A percentile compares a stretch with the other conserved stretches of the same genome.
phyloP scores from a whole-genome alignment of 2,888 invertebrate species.

The Erebia ligea region DNA sequence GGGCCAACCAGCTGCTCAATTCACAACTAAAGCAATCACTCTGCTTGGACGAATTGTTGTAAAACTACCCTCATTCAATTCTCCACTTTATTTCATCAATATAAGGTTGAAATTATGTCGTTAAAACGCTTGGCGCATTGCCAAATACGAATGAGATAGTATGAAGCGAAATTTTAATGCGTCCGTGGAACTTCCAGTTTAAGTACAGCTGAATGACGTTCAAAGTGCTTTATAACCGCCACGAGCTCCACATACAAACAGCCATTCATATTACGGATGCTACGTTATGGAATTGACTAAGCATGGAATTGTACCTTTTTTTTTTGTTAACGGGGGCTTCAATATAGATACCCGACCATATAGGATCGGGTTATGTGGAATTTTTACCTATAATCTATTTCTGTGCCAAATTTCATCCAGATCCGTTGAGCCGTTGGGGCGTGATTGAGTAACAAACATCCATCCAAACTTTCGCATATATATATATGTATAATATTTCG shows the following conservation, averaged over 20 bases:
- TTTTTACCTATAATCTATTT: too few relatives aligned
- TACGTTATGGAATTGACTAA: neutral
- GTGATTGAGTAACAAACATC: too few relatives aligned
- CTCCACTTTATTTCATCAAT: neutral
- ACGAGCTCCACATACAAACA: neutral
- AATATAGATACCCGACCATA: too few relatives aligned
- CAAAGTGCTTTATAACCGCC: neutral
- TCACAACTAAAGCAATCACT: constrained; percentile 35
- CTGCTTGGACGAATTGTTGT: constrained; percentile 25
- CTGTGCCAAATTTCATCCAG: too few relatives aligned
- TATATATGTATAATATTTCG: too few relatives aligned
- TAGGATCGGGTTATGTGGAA: too few relatives aligned
- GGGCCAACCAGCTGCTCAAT: constrained; percentile 35
- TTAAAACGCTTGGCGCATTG: constrained; percentile 14
- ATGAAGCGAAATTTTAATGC: constrained; percentile 34
- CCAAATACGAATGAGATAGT: constrained; percentile 33
- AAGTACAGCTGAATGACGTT: constrained; percentile 3
- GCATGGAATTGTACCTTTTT: too few relatives aligned
- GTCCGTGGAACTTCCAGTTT: constrained; percentile 24
- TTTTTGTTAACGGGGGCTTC: too few relatives aligned
- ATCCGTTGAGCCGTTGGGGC: too few relatives aligned
- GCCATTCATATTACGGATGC: neutral
- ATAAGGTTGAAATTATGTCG: neutral
- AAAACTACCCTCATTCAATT: neutral
- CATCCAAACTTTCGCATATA: too few relatives aligned